Conservation (phyloP, 2,113 vertebrate species). For the Chloebia gouldiae region DNA sequence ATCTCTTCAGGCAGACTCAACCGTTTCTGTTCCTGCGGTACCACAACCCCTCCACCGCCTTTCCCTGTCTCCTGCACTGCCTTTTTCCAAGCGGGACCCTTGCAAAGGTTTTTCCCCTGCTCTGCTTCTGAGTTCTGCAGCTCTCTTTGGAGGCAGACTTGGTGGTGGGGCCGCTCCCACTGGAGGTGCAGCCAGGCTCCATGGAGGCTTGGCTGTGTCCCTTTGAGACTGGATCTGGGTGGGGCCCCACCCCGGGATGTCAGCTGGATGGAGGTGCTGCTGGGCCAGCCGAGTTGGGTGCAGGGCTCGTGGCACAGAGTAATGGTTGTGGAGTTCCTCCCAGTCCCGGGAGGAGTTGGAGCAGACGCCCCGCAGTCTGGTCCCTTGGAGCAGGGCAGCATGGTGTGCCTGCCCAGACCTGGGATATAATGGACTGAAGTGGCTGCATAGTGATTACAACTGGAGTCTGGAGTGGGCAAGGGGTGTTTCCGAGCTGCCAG, state of each 20-base stretch:
- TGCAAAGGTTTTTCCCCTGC: not conserved
- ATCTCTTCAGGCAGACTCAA: not conserved
- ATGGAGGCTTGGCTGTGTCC: not conserved
- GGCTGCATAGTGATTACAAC: not conserved
- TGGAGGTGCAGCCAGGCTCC: not conserved
- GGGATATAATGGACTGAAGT: not conserved
- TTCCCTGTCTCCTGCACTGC: not conserved
- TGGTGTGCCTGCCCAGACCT: no score
- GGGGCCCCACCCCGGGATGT: not conserved
- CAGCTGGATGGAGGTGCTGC: not conserved
- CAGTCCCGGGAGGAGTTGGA: not conserved
- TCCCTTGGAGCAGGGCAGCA: not conserved
- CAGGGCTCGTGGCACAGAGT: not conserved
- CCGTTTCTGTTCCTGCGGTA: not conserved
- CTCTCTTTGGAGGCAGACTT: not conserved
- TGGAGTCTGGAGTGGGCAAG: not conserved
- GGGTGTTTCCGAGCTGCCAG: not conserved
- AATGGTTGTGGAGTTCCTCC: not conserved
- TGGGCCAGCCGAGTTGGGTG: not conserved
- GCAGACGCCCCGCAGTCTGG: not conserved
- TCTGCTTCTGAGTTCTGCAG: not conserved
- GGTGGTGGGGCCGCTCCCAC: not conserved
- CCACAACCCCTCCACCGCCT: not conserved
- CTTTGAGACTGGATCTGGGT: not conserved
- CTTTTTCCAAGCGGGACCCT: not conserved